Evolutionary conservation across 2,888 invertebrate genomes (phyloP).

Genomic region (Epinotia ramella): DNA sequence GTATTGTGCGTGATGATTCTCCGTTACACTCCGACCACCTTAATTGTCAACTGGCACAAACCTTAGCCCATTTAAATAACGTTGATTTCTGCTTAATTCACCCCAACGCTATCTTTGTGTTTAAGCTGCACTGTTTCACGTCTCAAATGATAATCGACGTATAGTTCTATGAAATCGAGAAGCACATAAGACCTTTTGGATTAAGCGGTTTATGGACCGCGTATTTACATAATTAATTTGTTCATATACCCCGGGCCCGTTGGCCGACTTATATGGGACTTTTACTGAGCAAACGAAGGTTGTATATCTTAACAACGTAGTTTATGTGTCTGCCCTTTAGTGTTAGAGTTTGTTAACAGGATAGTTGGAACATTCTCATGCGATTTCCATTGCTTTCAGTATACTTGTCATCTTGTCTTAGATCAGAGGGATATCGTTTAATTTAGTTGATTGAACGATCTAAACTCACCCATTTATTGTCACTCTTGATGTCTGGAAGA

Average conservation of each 20-base stretch:
- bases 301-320: slow-evolving; percentile 15
- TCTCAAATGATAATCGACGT: background rate
- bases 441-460: no score
- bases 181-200: slow-evolving; percentile 2
- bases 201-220: slow-evolving; percentile 52
- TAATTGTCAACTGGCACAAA: background rate
- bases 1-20: slow-evolving; percentile 17
- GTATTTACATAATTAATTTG: slow-evolving; percentile 72
- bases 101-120: background rate
- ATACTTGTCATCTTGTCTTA: no score
- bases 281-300: slow-evolving; percentile 17
- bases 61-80: background rate
- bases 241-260: slow-evolving; percentile 63
- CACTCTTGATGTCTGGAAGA: no score
- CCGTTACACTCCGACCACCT: slow-evolving; percentile 9
- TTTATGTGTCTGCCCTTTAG: slow-evolving; percentile 12
- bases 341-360: background rate
- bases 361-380: background rate
- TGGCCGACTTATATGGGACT: slow-evolving; percentile 35
- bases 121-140: background rate
- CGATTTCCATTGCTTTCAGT: no score
- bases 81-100: background rate
- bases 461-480: no score
- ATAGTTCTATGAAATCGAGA: background rate
- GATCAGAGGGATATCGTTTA: no score